Base-by-base conservation (phyloP, 1,140 invertebrate species). In the Chelonus insularis region DNA sequence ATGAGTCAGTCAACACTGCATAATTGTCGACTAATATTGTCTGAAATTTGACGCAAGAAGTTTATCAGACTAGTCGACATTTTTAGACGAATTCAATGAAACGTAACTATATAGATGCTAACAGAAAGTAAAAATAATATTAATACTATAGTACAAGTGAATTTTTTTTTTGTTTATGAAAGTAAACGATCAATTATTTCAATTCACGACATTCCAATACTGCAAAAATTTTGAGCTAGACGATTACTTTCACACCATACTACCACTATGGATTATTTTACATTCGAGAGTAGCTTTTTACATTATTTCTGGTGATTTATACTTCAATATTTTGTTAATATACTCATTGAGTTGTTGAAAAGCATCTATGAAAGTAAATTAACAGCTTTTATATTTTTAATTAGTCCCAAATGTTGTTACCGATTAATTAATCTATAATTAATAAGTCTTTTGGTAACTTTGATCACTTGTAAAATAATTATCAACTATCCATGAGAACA, bases 401-500 rank as follows among this genome's bases (percentile, higher is more conserved):
- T n/a, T n/a, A n/a, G n/a, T n/a, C n/a, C n/a, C n/a, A n/a, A n/a
- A n/a, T n/a, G n/a, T n/a, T n/a, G n/a, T n/a, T n/a, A n/a, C n/a
- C 23, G 37, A 47, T 36, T 48, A 57, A 21, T 25, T 20, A 56
- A 56, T 34, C 6, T 54, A 12, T 57, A 14, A 45, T 41, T 11
- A 23, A 43, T 62, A 68, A 69, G 61, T 71, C 61, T 75, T 68
- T 66, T 71, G 65, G 57, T 76, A 72, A 67, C 64, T 72, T 76
- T 67, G 66, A 52, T 55, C 55, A 59, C 48, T 20, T 16, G n/a
- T 51, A 9, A 58, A 51, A 54, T 20, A 63, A 67, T 62, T 61
- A 79, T 79, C 75, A 80, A 77, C 73, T 76, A 20, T 79, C 76
- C 72, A 72, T 78, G 8, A 61, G 62, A 12, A 73, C 68, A 11